Evolutionary conservation across 1,140 invertebrate species (phyloP), one percentile per base, ranked within the genome.

Genomic region (Ylistrum balloti): DNA sequence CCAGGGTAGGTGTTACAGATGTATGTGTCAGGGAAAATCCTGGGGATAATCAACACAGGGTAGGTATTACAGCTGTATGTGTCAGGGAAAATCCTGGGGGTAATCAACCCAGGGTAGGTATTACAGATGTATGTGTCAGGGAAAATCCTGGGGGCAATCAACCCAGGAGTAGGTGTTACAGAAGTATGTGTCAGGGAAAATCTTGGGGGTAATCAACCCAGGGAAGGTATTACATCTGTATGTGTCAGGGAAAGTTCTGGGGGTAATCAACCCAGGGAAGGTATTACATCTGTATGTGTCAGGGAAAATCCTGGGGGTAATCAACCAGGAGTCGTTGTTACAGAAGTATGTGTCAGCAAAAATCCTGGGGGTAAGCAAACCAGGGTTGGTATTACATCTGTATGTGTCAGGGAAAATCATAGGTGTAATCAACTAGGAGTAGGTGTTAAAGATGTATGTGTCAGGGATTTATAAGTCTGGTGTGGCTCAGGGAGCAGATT

Each of bases 401-500:
- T 38, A 13, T 5, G 35, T 38, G 13, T 38, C 13, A 13, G 35
- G 35, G 35, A 38, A 38, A 38, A 38, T 13, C 35, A 7, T 38
- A 13, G 35, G 35, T 5, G 35, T 38, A 38, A 38, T 38, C 35
- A 38, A 38, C 35, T 13, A 7, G 13, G 35, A 7, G 35, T 38
- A 38, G 35, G 35, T 38, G 13, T 38, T 38, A 13, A 13, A 7
- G 35, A 38, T 38, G 35, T 38, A 13, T 5, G 35, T 38, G 13
- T 38, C 13, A 13, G 33, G 33, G n/a, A 2, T 99, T 99, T 95
- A 99, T 99, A 93, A 98, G 98, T 87, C 96, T 96, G 38, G 98
- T 99, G 0, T 99, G 99, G 99, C 96, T 99, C 22, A 96, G 99
- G 91, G 99, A 99, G 96, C 99, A 99, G 96, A 99, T 99, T 92